A percentile compares a stretch with the other conserved stretches of the same genome.
Conservation (phyloP, 30 jellyfish, hydroid and myxozoan genomes). For the Turritopsis dohrnii region DNA sequence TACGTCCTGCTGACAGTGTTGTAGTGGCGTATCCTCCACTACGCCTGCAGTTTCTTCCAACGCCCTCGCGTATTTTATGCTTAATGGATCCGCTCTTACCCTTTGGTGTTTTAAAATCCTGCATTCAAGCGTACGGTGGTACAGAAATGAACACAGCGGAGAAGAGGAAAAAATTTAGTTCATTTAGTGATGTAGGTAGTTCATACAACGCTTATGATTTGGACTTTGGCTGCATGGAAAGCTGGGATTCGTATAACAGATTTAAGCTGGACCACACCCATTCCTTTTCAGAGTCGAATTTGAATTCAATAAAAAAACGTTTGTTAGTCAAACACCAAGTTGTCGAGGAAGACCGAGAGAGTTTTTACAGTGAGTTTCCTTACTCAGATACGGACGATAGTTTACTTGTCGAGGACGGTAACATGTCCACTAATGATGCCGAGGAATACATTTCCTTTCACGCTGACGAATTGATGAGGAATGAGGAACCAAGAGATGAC, state of each 20-base stretch:
- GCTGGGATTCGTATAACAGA: constrained; percentile 25
- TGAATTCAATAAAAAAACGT: constrained; percentile 10
- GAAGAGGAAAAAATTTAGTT: neutral
- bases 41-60: constrained; percentile 65
- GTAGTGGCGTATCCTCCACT: constrained; percentile 93
- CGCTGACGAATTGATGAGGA: neutral
- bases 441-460: constrained; percentile 10
- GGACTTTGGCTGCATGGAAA: constrained; percentile 66
- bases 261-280: constrained; percentile 16
- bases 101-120: constrained; percentile 76
- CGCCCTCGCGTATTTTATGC: constrained; percentile 98
- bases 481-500: neutral
- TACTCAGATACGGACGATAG: constrained; percentile 8
- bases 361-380: constrained; percentile 41
- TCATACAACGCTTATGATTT: constrained; percentile 75
- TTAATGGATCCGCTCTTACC: constrained; percentile 94
- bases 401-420: neutral
- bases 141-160: constrained; percentile 21
- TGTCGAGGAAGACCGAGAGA: constrained; percentile 28
- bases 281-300: constrained; percentile 59
- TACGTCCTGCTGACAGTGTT: constrained; percentile 85
- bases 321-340: neutral
- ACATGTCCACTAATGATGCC: neutral
- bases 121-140: constrained; percentile 87
- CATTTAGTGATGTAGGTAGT: constrained; percentile 40